A percentile compares a stretch with the other conserved stretches of the same genome.
Evolutionary conservation across 2,113 vertebrate species (phyloP).

Genomic region (Caranx ignobilis): DNA sequence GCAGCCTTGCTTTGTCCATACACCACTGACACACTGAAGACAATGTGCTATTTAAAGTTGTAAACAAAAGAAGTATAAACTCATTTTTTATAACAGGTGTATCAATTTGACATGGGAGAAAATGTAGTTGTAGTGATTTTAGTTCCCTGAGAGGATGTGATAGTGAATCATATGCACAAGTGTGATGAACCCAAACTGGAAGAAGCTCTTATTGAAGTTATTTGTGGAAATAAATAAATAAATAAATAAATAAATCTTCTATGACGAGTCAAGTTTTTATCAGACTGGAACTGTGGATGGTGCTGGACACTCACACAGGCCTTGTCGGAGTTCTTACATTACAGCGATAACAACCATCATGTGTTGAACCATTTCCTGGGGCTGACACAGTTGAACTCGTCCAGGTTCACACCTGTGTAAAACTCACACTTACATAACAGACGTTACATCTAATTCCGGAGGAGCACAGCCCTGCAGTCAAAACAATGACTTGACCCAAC

Average conservation of each 20-base stretch:
- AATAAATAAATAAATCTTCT: background rate
- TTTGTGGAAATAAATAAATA: no score
- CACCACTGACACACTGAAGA: background rate
- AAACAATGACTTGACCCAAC: slow-evolving; percentile 2
- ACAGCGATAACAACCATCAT: background rate
- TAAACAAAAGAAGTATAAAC: background rate
- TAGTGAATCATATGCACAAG: background rate
- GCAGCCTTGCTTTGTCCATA: background rate
- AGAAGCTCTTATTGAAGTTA: background rate
- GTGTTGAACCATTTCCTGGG: background rate
- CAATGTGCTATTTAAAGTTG: background rate
- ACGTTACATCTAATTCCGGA: background rate
- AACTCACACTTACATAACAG: background rate
- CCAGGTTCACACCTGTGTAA: background rate
- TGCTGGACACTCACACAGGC: background rate
- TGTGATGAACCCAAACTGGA: background rate
- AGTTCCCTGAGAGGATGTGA: background rate
- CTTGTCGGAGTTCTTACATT: background rate
- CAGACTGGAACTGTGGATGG: background rate
- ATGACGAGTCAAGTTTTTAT: background rate
- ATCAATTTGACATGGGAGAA: background rate
- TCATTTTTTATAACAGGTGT: background rate
- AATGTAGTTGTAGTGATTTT: background rate
- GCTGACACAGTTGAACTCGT: background rate
- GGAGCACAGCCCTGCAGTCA: background rate